phyloP scores from a whole-genome alignment of 2,888 invertebrate genomes.

The Neocrepidodera transversa region DNA sequence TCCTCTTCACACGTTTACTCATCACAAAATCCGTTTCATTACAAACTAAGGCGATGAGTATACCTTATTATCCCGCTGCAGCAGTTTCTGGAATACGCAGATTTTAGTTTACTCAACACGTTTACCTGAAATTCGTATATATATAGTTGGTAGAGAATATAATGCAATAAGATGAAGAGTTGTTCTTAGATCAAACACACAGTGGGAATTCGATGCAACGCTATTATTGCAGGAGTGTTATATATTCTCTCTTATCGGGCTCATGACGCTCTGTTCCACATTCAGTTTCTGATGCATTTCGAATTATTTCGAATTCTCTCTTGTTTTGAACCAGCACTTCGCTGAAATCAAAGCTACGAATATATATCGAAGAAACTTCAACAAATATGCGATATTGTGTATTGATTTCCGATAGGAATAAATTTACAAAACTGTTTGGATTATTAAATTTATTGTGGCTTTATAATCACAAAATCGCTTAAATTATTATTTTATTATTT shows the following conservation, averaged over 20 bases:
- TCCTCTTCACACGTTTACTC: background rate
- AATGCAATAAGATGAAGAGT: constrained; percentile 17
- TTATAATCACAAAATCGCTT: too few species aligned
- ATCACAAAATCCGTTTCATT: constrained; percentile 12
- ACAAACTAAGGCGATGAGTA: constrained; percentile 9
- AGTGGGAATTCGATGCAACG: constrained; percentile 20
- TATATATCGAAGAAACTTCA: constrained; percentile 2
- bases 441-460: too few species aligned
- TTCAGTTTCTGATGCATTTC: constrained; percentile 6
- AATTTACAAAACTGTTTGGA: background rate
- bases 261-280: background rate
- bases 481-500: too few species aligned
- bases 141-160: background rate
- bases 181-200: constrained; percentile 25
- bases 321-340: constrained; percentile 6
- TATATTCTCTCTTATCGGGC: constrained; percentile 15
- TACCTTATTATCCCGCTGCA: constrained; percentile 16
- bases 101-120: constrained; percentile 22
- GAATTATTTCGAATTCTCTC: constrained; percentile 1
- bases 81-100: constrained; percentile 23
- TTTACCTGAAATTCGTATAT: constrained; percentile 15
- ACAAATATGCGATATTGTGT: background rate
- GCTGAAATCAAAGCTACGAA: constrained; percentile 3
- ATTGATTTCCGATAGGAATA: constrained; percentile 3
- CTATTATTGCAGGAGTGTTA: constrained; percentile 7